phyloP scores from a whole-genome alignment of 2,888 invertebrate genomes.

The Drosophila phalerata region DNA sequence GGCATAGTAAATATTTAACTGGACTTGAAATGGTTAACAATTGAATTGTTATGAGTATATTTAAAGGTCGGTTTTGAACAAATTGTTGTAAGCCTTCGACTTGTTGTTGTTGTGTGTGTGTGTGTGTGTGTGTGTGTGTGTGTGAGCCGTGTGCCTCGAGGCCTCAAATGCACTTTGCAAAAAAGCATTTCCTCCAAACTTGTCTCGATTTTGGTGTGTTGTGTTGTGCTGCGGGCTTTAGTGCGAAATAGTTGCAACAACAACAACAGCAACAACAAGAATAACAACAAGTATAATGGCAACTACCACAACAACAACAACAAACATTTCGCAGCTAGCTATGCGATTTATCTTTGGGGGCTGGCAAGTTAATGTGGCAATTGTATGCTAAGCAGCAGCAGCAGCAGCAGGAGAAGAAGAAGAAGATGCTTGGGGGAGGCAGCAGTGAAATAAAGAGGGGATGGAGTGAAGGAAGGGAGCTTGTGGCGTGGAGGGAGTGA shows the following conservation, averaged over 20 bases:
- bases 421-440: conserved; percentile 15
- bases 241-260: conserved; percentile 71
- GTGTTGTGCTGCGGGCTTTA: conserved; percentile 66
- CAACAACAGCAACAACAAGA: conserved; percentile 43
- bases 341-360: conserved; percentile 76
- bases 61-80: background rate
- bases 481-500: background rate
- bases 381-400: conserved; percentile 80
- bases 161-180: conserved; percentile 83
- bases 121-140: conserved; percentile 23
- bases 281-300: conserved; percentile 22
- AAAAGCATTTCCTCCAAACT: conserved; percentile 77
- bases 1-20: too few species aligned
- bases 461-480: background rate
- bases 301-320: conserved; percentile 42
- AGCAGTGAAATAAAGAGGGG: background rate
- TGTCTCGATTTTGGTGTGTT: conserved; percentile 76
- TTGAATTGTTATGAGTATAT: background rate
- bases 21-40: too few species aligned
- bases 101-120: conserved; percentile 26
- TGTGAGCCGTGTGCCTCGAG: conserved; percentile 57
- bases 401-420: too few species aligned
- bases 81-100: conserved; percentile 3
- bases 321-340: conserved; percentile 63
- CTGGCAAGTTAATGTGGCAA: conserved; percentile 80